phyloP scores from a whole-genome alignment of 2,113 vertebrate species.

The Columbina picui region DNA sequence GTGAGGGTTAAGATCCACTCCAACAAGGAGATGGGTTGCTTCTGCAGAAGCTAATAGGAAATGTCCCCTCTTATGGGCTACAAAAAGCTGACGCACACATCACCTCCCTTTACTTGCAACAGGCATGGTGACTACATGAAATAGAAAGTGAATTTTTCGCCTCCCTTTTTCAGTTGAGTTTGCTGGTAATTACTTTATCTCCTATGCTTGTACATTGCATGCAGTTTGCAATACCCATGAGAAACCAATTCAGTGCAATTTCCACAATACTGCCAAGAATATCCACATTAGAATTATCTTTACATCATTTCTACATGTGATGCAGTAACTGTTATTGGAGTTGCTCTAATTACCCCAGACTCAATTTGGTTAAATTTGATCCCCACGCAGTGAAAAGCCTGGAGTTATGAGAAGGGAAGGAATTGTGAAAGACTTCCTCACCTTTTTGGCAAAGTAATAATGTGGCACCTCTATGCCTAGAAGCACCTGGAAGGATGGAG shows the following conservation, averaged over 20 bases:
- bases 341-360: background rate
- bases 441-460: conserved; percentile 95
- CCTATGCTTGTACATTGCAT: fast-evolving
- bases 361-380: background rate
- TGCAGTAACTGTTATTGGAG: background rate
- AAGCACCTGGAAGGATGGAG: conserved; percentile 80
- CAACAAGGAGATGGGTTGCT: background rate
- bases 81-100: background rate
- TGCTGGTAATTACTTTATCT: background rate
- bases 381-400: background rate
- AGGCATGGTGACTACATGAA: background rate
- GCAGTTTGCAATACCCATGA: background rate
- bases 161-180: background rate
- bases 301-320: background rate
- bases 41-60: background rate
- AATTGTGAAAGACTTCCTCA: conserved; percentile 38
- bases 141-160: background rate
- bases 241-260: background rate
- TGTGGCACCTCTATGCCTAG: conserved; percentile 90
- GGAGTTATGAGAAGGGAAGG: background rate
- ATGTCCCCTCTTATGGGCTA: fast-evolving
- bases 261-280: background rate
- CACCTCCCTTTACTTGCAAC: background rate
- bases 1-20: background rate
- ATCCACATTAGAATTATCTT: background rate